These are phyloP conservation scores for Phyto melanocephala DNA, from an alignment of 2,888 invertebrate species.

Conservation along the genomic window DNA sequence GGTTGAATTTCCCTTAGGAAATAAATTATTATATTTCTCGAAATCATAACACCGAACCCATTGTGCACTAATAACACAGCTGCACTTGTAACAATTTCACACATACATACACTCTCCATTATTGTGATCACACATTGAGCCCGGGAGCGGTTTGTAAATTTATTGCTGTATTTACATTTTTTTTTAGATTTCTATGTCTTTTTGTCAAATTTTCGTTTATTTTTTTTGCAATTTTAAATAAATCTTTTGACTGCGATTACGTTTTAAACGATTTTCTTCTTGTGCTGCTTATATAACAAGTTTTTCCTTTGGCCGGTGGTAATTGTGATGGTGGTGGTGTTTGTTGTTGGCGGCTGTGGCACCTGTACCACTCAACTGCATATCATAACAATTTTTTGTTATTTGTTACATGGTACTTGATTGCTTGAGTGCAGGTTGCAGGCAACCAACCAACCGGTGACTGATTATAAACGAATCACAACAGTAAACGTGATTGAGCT, in stretches of 20 bases:
- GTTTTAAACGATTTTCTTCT: conserved; percentile 63
- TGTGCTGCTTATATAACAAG: conserved; percentile 62
- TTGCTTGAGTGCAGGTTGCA: too few species aligned
- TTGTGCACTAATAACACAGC: conserved; percentile 31
- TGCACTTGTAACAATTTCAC: conserved; percentile 60
- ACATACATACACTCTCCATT: neutral
- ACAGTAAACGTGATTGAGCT: conserved; percentile 56
- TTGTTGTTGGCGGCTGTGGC: conserved; percentile 39
- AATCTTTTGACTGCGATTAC: conserved; percentile 58
- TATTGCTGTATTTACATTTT: conserved; percentile 52
- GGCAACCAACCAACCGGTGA: conserved; percentile 48
- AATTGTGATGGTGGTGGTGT: conserved; percentile 18
- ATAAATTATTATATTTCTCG: too few species aligned
- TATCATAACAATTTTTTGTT: conserved; percentile 6
- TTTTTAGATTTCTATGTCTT: conserved; percentile 45
- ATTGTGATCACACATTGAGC: conserved; percentile 8
- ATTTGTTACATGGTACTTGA: conserved; percentile 41
- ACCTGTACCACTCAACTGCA: conserved; percentile 50
- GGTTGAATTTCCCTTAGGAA: too few species aligned
- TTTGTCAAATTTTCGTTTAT: conserved; percentile 9
- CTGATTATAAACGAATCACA: conserved; percentile 58
- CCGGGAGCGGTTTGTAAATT: conserved; percentile 60
- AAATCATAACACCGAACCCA: neutral
- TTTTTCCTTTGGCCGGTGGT: conserved; percentile 44
- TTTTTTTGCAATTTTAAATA: conserved; percentile 54